Evolutionary conservation across 2,888 invertebrate species (phyloP), one percentile per base, ranked within the genome.

Genomic region (Tuta absoluta): DNA sequence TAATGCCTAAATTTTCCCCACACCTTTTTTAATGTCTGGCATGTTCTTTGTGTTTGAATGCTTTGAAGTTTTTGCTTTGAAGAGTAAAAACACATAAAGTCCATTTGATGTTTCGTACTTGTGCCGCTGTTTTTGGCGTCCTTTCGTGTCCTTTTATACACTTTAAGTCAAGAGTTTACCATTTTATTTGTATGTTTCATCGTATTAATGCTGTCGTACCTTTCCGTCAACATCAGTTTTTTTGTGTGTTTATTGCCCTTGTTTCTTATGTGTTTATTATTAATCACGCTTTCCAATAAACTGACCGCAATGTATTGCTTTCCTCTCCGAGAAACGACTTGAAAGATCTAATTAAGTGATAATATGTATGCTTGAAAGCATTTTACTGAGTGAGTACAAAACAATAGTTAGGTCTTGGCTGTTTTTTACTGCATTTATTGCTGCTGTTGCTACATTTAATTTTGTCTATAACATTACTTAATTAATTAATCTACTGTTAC

Each of bases 291-390:
- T 56, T 33, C 17, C 28, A 28, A 56, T 33, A 33, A 56, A 33
- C 24, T 17, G 24, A 56, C 56, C 58, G 38, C 58, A 38, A 37
- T 58, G 17, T 17, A 37, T 17, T 23, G 37, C 19, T 33, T 33
- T 57, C 33, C 33, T 17, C 28, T 33, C 8, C 11, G 19, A 11
- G 33, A 17, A 0, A 38, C 58, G 21, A 21, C 58, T 58, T 21
- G 19, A 58, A 19, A 58, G 58, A 58, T 58, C 58, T 58, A 58
- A 38, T 58, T 37, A 37, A 58, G 38, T 58, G 58, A 38, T 58
- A 56, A 51, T 33, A 24, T 33, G 28, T n/a, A 11, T 57, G 33
- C 28, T 17, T 57, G 33, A 19, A 33, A 57, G 57, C n/a, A 33
- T 57, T 57, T 53, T 23, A 12, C 11, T 24, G 17, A 17, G 5